These are phyloP conservation scores for Triplophysa dalaica DNA, from an alignment of 2,113 vertebrate species.

Conservation along the genomic window DNA sequence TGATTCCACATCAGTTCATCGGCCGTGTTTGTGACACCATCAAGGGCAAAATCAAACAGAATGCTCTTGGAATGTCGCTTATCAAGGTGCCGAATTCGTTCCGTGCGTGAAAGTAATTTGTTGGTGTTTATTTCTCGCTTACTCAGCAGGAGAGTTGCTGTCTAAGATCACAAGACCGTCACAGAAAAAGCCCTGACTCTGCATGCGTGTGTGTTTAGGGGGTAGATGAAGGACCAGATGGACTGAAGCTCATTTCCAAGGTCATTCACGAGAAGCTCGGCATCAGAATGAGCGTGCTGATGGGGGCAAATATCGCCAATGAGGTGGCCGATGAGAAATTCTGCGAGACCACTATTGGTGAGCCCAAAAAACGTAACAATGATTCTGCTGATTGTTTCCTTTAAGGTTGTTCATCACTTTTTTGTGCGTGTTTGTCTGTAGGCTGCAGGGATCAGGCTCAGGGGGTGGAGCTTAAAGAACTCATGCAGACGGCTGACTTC, in stretches of 20 bases:
- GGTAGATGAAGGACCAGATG: constrained; percentile 87
- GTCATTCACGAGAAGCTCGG: constrained; percentile 89
- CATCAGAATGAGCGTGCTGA: constrained; percentile 89
- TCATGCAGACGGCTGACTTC: constrained; percentile 93
- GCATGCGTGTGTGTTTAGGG: constrained; percentile 74
- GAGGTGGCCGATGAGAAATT: constrained; percentile 97
- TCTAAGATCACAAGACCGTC: constrained; percentile 27
- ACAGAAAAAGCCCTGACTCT: not conserved
- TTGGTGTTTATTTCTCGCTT: not conserved
- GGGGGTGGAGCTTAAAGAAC: constrained; percentile 85
- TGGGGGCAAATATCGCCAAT: constrained; percentile 95
- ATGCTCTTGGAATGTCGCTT: constrained; percentile 85
- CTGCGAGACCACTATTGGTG: constrained; percentile 97
- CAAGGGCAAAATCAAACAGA: constrained; percentile 83
- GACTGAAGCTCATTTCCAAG: constrained; percentile 94
- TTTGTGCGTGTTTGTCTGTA: constrained; percentile 16
- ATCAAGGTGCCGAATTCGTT: constrained; percentile 82
- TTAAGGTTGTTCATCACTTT: not conserved
- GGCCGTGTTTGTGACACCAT: constrained; percentile 86
- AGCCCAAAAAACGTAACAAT: constrained; percentile 49
- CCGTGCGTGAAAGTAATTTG: not conserved
- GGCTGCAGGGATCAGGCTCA: constrained; percentile 84
- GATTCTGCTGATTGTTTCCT: not conserved
- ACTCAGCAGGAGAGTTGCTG: constrained; percentile 23
- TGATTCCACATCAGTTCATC: constrained; percentile 96